Percentiles rank a stretch among this genome's conserved stretches.
Evolutionary conservation across 2,888 invertebrate species (phyloP).

Genomic region (Ceriagrion tenellum): DNA sequence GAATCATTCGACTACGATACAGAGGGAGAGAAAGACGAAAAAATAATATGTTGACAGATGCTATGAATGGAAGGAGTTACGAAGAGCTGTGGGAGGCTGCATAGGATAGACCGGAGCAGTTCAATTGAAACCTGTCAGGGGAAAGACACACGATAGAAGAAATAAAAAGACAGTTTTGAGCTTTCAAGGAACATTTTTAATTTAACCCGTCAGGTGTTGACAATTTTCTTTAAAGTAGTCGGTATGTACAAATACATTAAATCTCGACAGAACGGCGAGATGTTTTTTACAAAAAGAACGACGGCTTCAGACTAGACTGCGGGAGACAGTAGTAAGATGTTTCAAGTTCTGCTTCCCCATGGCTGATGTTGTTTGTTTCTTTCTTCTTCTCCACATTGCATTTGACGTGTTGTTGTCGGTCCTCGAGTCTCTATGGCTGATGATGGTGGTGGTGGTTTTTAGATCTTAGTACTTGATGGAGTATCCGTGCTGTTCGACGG

Average conservation of each 20-base stretch:
- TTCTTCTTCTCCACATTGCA: neutral
- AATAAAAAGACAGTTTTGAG: neutral
- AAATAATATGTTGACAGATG: too few relatives aligned
- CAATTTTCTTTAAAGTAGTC: neutral
- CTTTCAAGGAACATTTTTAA: conserved; percentile 21
- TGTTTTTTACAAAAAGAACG: neutral
- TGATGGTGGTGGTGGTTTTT: neutral
- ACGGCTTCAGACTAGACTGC: conserved; percentile 24
- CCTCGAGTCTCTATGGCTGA: neutral
- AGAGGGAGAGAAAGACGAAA: too few relatives aligned
- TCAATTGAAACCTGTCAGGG: too few relatives aligned
- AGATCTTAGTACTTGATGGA: conserved; percentile 68
- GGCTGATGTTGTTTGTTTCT: neutral
- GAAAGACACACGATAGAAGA: too few relatives aligned
- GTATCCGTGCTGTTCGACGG: conserved; percentile 76
- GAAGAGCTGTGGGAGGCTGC: too few relatives aligned
- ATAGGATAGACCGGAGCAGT: too few relatives aligned
- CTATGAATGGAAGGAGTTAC: too few relatives aligned
- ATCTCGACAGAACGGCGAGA: neutral
- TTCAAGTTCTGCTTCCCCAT: neutral
- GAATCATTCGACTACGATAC: too few relatives aligned
- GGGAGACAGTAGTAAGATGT: too few relatives aligned
- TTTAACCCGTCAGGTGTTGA: neutral
- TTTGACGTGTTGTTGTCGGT: neutral
- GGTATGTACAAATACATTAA: neutral